Evolutionary conservation across 2,888 invertebrate species (phyloP).

Genomic region (Drosophila acutilabella): DNA sequence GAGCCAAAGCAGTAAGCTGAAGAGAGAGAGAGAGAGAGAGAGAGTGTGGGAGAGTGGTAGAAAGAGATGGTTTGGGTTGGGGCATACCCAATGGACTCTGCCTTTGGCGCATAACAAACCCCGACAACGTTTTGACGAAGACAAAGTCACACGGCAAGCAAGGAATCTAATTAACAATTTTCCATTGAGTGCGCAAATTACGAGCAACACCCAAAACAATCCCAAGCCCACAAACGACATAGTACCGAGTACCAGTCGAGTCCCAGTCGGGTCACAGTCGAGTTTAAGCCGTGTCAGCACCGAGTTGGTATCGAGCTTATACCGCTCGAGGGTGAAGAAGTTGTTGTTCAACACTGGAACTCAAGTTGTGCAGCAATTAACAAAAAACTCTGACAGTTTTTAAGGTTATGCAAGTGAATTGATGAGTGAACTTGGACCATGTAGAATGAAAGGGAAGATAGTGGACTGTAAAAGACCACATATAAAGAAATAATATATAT

Average conservation of each 20-base stretch:
- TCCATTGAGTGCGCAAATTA: constrained; percentile 85
- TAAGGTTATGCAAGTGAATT: not conserved
- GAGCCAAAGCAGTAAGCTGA: not conserved
- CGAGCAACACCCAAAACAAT: constrained; percentile 65
- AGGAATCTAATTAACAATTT: constrained; percentile 85
- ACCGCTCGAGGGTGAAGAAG: not conserved
- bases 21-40: not conserved
- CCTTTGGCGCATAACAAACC: constrained; percentile 9
- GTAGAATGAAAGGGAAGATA: no score
- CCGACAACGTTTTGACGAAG: constrained; percentile 51
- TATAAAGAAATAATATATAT: no score
- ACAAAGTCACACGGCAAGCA: constrained; percentile 81
- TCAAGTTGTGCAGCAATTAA: not conserved
- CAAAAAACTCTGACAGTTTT: not conserved
- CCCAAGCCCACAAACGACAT: constrained; percentile 54
- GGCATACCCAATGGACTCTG: constrained; percentile 65
- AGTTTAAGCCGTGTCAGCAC: no score
- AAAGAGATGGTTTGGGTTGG: not conserved
- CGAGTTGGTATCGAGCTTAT: not conserved
- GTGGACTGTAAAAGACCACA: no score
- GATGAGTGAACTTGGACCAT: not conserved
- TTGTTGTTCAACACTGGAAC: constrained; percentile 1
- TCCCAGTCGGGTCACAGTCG: no score
- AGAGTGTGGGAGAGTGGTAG: not conserved
- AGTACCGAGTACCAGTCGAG: not conserved